Evolutionary conservation across 2,113 vertebrate genomes (phyloP).

Genomic region (Gopherus evgoodei): DNA sequence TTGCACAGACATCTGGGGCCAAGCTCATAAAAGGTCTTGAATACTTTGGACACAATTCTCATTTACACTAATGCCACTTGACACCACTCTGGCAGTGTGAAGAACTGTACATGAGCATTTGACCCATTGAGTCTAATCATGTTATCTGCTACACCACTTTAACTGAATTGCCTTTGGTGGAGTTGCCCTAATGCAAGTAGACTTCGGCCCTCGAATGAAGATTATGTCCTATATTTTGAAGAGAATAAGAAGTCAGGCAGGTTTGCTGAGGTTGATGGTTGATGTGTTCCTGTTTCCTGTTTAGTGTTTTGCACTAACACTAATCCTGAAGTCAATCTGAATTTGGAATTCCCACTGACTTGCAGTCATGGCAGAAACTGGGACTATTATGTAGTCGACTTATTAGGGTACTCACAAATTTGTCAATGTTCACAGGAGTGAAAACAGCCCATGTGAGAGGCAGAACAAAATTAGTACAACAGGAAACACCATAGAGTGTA

Average conservation of each 20-base stretch:
- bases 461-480: neutral
- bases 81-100: neutral
- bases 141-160: neutral
- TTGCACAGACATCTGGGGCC: neutral
- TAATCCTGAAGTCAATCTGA: neutral
- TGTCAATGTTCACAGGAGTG: neutral
- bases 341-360: neutral
- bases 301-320: accelerated
- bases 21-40: neutral
- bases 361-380: neutral
- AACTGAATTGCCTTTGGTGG: neutral
- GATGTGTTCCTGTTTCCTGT: neutral
- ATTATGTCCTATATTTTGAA: accelerated
- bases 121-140: neutral
- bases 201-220: neutral
- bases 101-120: neutral
- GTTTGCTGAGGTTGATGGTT: neutral
- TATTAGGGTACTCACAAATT: neutral
- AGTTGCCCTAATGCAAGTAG: neutral
- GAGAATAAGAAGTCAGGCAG: neutral
- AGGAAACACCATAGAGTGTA: neutral
- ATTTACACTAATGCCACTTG: neutral
- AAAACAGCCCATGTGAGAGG: neutral
- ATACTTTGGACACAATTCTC: neutral
- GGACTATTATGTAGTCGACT: neutral